These are phyloP conservation scores for Hypercompe scribonia DNA, from an alignment of 2,888 invertebrate genomes.

Conservation along the genomic window DNA sequence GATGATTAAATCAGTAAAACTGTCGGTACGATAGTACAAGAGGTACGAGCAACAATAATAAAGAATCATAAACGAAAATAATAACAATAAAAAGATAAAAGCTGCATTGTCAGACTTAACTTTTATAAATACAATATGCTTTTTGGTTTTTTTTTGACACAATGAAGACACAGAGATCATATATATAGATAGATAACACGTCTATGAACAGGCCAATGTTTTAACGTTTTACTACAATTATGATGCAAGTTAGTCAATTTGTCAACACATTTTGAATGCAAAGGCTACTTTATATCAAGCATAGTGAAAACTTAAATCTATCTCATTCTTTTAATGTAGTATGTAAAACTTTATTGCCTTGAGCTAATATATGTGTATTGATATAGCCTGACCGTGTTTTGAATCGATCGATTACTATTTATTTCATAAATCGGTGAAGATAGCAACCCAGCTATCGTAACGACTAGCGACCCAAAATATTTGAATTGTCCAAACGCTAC, in stretches of 20 bases:
- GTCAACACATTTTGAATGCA: not conserved
- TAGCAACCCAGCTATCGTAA: not conserved
- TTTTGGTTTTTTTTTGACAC: conserved; percentile 51
- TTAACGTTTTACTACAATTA: not conserved
- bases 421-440: not conserved
- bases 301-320: not conserved
- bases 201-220: conserved; percentile 5
- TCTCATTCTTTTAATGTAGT: not conserved
- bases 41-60: conserved; percentile 23
- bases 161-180: conserved; percentile 47
- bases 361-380: not conserved
- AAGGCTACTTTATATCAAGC: not conserved
- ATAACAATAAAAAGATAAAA: conserved; percentile 38
- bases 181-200: conserved; percentile 34
- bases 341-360: not conserved
- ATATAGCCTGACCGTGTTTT: not conserved
- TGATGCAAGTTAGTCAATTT: conserved; percentile 8
- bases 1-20: not conserved
- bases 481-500: not conserved
- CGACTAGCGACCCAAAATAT: conserved; percentile 2
- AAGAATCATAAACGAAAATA: conserved; percentile 37
- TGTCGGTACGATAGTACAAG: conserved; percentile 38
- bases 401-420: not conserved
- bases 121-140: conserved; percentile 45
- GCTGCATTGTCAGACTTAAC: conserved; percentile 48